A percentile compares a stretch with the other conserved stretches of the same genome.
Conservation (phyloP, 1,140 invertebrate genomes). For the Calliopsis andreniformis region DNA sequence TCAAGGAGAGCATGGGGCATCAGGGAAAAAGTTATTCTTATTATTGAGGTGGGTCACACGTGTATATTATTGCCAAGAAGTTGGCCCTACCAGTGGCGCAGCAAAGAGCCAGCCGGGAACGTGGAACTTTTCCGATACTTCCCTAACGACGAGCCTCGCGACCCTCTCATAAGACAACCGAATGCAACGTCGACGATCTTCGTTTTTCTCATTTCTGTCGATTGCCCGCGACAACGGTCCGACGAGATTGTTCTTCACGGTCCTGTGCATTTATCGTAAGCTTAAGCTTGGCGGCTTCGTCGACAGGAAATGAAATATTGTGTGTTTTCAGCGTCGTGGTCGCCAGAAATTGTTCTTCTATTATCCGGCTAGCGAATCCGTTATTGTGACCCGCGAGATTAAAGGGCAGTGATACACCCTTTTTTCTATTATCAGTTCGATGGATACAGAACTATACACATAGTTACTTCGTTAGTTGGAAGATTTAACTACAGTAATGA, state of each 20-base stretch:
- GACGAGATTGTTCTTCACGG: not conserved
- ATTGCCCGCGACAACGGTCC: not conserved
- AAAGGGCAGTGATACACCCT: no score
- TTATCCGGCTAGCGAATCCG: no score
- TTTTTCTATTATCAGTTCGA: no score
- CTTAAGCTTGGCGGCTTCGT: no score
- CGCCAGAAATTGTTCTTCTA: no score
- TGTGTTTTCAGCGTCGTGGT: no score
- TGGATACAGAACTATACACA: no score
- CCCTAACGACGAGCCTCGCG: constrained; percentile 42
- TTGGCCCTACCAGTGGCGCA: constrained; percentile 15
- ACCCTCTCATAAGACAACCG: not conserved
- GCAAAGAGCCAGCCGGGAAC: constrained; percentile 32
- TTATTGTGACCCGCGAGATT: no score
- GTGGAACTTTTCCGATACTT: constrained; percentile 56
- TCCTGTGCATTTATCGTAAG: no score
- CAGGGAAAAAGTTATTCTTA: constrained; percentile 59
- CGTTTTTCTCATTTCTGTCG: not conserved
- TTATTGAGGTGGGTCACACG: constrained; percentile 52
- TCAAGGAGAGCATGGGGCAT: constrained; percentile 42
- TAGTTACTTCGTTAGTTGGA: no score
- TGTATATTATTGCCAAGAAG: constrained; percentile 64
- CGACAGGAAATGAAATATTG: no score
- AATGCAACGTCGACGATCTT: constrained; percentile 3
- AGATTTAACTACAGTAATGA: no score